Evolutionary conservation across 2,888 invertebrate genomes (phyloP).

Genomic region (Temnothorax rugatulus): DNA sequence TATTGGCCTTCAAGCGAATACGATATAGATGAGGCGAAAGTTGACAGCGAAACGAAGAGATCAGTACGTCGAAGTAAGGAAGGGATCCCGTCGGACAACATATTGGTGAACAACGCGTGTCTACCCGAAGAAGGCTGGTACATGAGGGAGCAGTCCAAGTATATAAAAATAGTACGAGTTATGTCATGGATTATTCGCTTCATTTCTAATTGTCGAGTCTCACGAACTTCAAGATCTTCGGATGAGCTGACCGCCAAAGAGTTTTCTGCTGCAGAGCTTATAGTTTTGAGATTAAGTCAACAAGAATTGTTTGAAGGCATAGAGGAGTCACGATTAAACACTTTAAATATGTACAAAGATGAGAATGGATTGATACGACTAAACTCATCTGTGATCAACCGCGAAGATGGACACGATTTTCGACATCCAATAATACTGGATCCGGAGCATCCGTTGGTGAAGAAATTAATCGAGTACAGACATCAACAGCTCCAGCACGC

Average conservation of each 20-base stretch:
- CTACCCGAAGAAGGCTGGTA: too few species aligned
- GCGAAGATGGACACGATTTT: slow-evolving; percentile 67
- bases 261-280: slow-evolving; percentile 54
- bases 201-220: too few species aligned
- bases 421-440: slow-evolving; percentile 73
- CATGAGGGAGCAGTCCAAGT: too few species aligned
- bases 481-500: slow-evolving; percentile 63
- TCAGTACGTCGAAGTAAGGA: too few species aligned
- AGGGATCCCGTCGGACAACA: too few species aligned
- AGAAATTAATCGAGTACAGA: slow-evolving; percentile 52
- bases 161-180: too few species aligned
- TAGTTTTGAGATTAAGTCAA: slow-evolving; percentile 56
- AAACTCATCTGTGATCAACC: slow-evolving; percentile 60
- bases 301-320: slow-evolving; percentile 43
- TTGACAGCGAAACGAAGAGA: too few species aligned
- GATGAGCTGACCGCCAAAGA: slow-evolving; percentile 55
- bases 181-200: too few species aligned
- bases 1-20: too few species aligned
- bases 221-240: too few species aligned
- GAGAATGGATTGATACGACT: slow-evolving; percentile 64
- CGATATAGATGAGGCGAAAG: too few species aligned
- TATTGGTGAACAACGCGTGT: too few species aligned
- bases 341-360: slow-evolving; percentile 56
- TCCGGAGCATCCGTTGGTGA: slow-evolving; percentile 67
- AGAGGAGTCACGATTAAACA: slow-evolving; percentile 45